phyloP scores from a whole-genome alignment of 2,888 invertebrate genomes.

The Labia minor region DNA sequence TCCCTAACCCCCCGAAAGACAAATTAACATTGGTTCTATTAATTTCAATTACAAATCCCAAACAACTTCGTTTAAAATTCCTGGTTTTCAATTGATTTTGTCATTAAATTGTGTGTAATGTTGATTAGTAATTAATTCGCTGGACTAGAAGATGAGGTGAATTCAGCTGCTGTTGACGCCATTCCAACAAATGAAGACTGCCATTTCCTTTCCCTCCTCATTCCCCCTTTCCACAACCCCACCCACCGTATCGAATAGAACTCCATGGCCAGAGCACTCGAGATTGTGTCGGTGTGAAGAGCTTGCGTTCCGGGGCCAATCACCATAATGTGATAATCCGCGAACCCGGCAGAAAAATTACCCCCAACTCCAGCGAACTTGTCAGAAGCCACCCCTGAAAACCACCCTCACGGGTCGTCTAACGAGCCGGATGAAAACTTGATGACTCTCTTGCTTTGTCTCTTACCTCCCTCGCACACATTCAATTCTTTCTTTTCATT shows the following conservation, averaged over 20 bases:
- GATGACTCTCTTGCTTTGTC: neutral
- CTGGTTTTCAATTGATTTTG: neutral
- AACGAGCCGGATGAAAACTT: conserved; percentile 13
- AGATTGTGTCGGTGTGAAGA: neutral
- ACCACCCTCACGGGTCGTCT: neutral
- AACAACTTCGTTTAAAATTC: neutral
- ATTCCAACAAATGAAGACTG: neutral
- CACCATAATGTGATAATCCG: conserved; percentile 13
- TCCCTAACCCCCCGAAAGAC: too few relatives aligned
- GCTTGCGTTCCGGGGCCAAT: neutral
- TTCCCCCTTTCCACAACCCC: too few relatives aligned
- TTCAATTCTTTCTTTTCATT: neutral
- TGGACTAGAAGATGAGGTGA: neutral
- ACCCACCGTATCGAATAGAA: neutral
- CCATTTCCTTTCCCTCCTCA: too few relatives aligned
- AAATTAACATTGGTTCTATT: too few relatives aligned
- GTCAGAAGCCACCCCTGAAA: neutral
- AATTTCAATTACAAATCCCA: too few relatives aligned
- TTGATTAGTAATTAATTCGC: neutral
- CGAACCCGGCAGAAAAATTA: conserved; percentile 13
- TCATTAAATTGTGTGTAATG: too few relatives aligned
- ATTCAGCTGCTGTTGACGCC: neutral
- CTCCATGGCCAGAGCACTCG: neutral
- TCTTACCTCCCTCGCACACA: neutral
- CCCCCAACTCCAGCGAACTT: neutral